phyloP scores from a whole-genome alignment of 1,140 invertebrate species.

The Dufourea novaeangliae region DNA sequence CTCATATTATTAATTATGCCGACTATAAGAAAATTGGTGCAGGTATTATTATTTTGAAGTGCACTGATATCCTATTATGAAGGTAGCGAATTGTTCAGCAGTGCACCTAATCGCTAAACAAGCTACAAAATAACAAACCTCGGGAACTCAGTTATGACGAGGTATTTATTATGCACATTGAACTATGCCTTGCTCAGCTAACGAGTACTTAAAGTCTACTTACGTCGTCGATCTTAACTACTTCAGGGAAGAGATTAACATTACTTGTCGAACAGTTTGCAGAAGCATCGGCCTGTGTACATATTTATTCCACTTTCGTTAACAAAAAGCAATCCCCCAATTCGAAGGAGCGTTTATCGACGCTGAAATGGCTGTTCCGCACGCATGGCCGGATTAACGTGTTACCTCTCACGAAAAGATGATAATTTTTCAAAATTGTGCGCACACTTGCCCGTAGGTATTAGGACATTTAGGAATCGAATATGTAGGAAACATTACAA shows the following conservation, averaged over 20 bases:
- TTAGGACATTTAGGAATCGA: too few species aligned
- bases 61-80: too few species aligned
- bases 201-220: neutral
- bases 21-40: too few species aligned
- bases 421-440: too few species aligned
- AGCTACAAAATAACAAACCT: neutral
- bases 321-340: conserved; percentile 3
- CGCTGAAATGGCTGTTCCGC: conserved; percentile 33
- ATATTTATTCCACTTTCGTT: neutral
- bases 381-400: conserved; percentile 3
- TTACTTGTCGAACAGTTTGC: neutral
- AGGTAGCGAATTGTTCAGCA: neutral
- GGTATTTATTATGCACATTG: neutral
- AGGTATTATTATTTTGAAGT: too few species aligned
- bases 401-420: too few species aligned
- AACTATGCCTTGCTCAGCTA: neutral
- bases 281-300: neutral
- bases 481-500: too few species aligned
- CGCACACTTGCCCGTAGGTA: too few species aligned
- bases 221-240: neutral
- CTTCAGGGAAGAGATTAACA: neutral
- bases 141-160: neutral
- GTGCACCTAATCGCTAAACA: neutral
- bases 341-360: conserved; percentile 27
- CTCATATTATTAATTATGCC: too few species aligned